A percentile compares a stretch with the other conserved stretches of the same genome.
These are phyloP conservation scores for Chrysopa pallens DNA, from an alignment of 1,140 invertebrate species.

Conservation along the genomic window DNA sequence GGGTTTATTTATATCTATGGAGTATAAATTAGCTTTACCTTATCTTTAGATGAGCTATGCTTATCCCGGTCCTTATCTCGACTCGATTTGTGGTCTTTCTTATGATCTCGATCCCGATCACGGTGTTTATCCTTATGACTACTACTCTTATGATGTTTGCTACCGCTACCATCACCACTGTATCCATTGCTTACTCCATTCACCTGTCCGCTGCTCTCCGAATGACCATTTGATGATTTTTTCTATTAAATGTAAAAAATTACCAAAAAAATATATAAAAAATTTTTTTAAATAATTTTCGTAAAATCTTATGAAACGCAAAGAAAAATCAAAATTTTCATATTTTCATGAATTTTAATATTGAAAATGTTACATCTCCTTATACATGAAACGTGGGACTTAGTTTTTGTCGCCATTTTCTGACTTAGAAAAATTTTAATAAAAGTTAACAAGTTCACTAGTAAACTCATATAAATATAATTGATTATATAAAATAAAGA, in stretches of 20 bases:
- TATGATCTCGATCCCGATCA: constrained; percentile 16
- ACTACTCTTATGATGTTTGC: constrained; percentile 39
- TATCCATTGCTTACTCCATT: constrained; percentile 54
- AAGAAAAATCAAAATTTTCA: neutral
- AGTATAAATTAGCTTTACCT: no score
- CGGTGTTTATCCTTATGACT: constrained; percentile 24
- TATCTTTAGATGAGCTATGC: constrained; percentile 7
- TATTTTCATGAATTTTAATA: neutral
- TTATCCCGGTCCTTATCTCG: neutral
- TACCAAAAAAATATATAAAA: neutral
- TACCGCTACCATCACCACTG: constrained; percentile 41
- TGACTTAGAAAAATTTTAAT: constrained; percentile 66
- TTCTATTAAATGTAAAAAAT: neutral
- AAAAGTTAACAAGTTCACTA: constrained; percentile 9
- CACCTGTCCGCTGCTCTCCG: constrained; percentile 26
- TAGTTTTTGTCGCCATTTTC: constrained; percentile 65
- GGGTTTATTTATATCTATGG: no score
- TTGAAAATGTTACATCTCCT: neutral
- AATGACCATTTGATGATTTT: neutral
- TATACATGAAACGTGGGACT: constrained; percentile 27
- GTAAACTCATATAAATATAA: constrained; percentile 16
- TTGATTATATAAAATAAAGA: constrained; percentile 5
- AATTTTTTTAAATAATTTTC: neutral
- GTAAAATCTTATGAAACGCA: no score
- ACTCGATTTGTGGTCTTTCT: constrained; percentile 14